A percentile compares a stretch with the other conserved stretches of the same genome.
Conservation (phyloP, 2,888 invertebrate species). For the Lottia scabra region DNA sequence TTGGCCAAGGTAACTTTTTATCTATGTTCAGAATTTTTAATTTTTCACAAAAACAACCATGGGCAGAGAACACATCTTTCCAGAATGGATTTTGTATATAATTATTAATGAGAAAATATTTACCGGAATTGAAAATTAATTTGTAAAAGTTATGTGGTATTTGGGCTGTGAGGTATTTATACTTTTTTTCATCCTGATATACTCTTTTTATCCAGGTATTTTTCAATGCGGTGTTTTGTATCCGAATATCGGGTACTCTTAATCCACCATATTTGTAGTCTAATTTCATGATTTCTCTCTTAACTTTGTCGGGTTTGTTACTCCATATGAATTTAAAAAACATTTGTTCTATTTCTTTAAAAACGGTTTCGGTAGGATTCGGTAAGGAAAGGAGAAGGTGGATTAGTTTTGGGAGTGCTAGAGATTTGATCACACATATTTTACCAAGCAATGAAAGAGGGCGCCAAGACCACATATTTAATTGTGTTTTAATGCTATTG, state of each 20-base stretch:
- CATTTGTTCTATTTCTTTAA: constrained; percentile 14
- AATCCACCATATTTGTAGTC: constrained; percentile 17
- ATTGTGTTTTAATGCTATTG: background rate
- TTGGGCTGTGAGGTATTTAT: no score
- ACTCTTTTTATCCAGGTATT: constrained; percentile 14
- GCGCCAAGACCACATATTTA: constrained; percentile 9
- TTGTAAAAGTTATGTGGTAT: no score
- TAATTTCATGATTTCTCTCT: constrained; percentile 12
- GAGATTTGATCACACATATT: constrained; percentile 17
- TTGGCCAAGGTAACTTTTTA: no score
- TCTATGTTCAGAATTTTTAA: no score
- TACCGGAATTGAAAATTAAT: no score
- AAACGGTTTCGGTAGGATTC: constrained; percentile 3
- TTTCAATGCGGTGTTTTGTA: constrained; percentile 12
- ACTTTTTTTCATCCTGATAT: no score
- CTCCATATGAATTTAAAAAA: constrained; percentile 17
- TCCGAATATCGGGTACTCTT: constrained; percentile 20
- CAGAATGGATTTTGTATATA: no score
- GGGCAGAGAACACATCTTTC: no score
- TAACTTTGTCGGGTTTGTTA: constrained; percentile 20
- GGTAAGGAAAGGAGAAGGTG: constrained; percentile 16
- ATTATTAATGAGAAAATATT: no score
- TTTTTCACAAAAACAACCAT: no score
- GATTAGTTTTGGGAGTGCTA: constrained; percentile 14
- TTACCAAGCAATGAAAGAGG: constrained; percentile 3